Percentiles rank a stretch among this genome's conserved stretches.
phyloP scores from a whole-genome alignment of 2,113 vertebrate species.

The Epinephelus cyanopodus region DNA sequence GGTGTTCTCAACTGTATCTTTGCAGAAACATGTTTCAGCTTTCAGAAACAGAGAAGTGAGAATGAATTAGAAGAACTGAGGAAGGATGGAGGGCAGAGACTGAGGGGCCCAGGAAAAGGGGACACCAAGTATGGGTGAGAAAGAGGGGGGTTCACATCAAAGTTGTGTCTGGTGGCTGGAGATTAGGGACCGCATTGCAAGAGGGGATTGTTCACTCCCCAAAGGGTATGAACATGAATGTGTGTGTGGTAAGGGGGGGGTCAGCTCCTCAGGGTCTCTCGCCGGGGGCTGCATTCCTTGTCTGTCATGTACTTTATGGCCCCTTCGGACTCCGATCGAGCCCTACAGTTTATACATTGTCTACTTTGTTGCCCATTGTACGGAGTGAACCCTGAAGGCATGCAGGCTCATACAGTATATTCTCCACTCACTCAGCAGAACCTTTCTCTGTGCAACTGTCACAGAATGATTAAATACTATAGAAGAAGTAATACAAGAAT shows the following conservation, averaged over 20 bases:
- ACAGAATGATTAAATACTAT: no score
- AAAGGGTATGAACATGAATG: constrained; percentile 44
- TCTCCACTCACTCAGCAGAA: background rate
- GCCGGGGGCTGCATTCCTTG: constrained; percentile 74
- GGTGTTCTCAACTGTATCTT: background rate
- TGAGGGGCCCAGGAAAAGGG: constrained; percentile 64
- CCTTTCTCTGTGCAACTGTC: no score
- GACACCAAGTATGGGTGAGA: constrained; percentile 13
- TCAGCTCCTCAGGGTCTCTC: constrained; percentile 52
- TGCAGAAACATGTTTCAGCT: background rate
- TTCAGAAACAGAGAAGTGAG: constrained; percentile 15
- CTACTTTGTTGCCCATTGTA: constrained; percentile 39
- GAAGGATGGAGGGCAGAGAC: constrained; percentile 48
- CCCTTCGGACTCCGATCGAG: constrained; percentile 58
- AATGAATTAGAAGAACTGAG: constrained; percentile 32
- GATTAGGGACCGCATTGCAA: constrained; percentile 77
- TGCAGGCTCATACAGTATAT: background rate
- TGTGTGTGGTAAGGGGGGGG: constrained; percentile 23
- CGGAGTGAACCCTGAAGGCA: background rate
- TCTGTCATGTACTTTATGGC: constrained; percentile 73
- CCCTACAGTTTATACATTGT: constrained; percentile 47
- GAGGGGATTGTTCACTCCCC: constrained; percentile 74
- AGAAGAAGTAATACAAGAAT: no score
- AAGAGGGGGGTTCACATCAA: constrained; percentile 67
- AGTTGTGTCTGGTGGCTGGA: constrained; percentile 69